Conservation (phyloP, 2,888 invertebrate genomes). For the Geophilus truncorum region DNA sequence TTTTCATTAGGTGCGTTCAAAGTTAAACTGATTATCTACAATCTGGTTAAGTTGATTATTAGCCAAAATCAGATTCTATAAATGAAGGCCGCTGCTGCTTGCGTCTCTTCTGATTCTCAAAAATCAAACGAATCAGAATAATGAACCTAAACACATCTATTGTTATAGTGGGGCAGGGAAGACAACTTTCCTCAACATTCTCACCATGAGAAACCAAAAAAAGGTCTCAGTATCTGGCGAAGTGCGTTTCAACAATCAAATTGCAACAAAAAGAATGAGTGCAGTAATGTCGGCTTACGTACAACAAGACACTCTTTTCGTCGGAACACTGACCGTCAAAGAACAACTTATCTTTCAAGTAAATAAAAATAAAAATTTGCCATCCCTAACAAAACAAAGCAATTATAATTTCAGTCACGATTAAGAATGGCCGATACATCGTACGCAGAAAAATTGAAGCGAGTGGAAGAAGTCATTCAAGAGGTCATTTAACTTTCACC, state of each 20-base stretch:
- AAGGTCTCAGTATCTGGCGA: constrained; percentile 47
- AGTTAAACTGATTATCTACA: too few species aligned
- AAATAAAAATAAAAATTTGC: neutral
- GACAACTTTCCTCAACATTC: constrained; percentile 83
- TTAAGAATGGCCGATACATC: constrained; percentile 77
- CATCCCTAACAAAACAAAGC: constrained; percentile 59
- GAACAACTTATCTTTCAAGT: constrained; percentile 46
- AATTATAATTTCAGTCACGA: constrained; percentile 62
- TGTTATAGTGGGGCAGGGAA: constrained; percentile 16
- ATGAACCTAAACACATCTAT: too few species aligned
- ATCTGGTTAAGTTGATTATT: too few species aligned
- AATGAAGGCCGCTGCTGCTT: too few species aligned
- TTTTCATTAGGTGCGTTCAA: too few species aligned
- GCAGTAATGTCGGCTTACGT: constrained; percentile 82
- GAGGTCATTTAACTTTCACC: too few species aligned
- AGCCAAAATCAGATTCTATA: too few species aligned
- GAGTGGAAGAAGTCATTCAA: constrained; percentile 79
- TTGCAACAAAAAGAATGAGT: constrained; percentile 61
- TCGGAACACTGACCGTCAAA: constrained; percentile 79
- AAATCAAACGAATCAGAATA: too few species aligned
- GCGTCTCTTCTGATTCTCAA: too few species aligned
- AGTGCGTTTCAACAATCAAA: constrained; percentile 63
- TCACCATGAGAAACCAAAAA: constrained; percentile 60
- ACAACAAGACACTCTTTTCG: constrained; percentile 89
- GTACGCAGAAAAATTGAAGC: constrained; percentile 64